Evolutionary conservation across 1,140 invertebrate species (phyloP).

Genomic region (Macrosteles quadrilineatus): DNA sequence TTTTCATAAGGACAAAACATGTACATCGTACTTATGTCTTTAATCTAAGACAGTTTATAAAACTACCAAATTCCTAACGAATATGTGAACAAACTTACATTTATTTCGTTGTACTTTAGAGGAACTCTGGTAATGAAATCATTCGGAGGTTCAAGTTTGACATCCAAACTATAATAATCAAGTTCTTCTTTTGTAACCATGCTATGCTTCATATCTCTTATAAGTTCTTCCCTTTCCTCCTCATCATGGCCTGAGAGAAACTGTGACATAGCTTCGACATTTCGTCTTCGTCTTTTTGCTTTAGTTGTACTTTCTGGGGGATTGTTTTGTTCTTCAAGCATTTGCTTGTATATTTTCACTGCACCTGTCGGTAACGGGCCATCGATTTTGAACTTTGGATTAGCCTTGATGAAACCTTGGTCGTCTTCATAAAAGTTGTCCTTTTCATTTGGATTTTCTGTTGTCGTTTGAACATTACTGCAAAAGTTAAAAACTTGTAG

Average conservation of each 20-base stretch:
- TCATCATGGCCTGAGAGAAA: not conserved
- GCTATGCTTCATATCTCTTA: not conserved
- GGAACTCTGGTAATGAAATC: not conserved
- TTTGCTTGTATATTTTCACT: not conserved
- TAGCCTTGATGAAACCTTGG: not conserved
- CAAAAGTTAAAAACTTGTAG: too few relatives aligned
- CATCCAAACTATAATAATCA: not conserved
- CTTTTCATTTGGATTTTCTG: too few relatives aligned
- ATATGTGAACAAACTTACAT: constrained; percentile 4
- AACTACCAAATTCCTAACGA: too few relatives aligned
- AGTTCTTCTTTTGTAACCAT: not conserved
- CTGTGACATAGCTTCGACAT: not conserved
- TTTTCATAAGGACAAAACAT: too few relatives aligned
- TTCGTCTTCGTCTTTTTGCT: not conserved
- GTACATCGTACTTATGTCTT: too few relatives aligned
- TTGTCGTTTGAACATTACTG: too few relatives aligned
- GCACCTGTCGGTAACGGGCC: not conserved
- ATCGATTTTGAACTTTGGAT: not conserved
- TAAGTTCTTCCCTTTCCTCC: not conserved
- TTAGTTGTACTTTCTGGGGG: not conserved
- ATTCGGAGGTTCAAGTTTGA: not conserved
- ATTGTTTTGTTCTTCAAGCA: not conserved
- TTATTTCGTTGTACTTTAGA: not conserved
- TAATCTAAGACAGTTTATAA: too few relatives aligned
- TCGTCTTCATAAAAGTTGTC: constrained; percentile 10